Evolutionary conservation across 2,797 vertebrate species (phyloP), one percentile per base, ranked within the genome.

Genomic region (Melanotaenia nigrans): DNA sequence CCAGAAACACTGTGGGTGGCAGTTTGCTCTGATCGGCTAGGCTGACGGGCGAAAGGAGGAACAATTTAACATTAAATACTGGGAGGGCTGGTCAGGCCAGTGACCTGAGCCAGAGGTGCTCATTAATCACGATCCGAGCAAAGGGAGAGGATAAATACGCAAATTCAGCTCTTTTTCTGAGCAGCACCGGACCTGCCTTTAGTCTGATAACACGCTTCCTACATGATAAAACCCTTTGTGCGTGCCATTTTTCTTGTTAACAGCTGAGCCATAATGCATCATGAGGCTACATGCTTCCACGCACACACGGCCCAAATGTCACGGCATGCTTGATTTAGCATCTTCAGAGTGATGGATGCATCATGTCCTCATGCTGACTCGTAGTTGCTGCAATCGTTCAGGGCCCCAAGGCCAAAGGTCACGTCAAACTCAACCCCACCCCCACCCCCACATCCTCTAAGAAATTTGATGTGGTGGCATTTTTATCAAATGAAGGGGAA

Each of bases 321-420:
- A 83, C 57, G 33, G 51, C 49, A 53, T 8, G 63, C 70, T 73
- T 83, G 62, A 78, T 78, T 83, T 76, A 76, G 77, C 79, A 36
- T 67, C 77, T 12, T 66, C 55, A 33, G 61, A 60, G 61, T 85
- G 83, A 90, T 87, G 78, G 77, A 88, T 89, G 92, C 84, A 69
- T 92, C 83, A 85, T 81, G 72, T 81, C 77, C 73, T 70, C 54
- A n/a, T 83, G 85, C 77, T 91, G 91, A 91, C 90, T 85, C 68
- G 66, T 64, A 79, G 59, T 83, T 78, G 77, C 75, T n/a, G 30
- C 75, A 78, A 79, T 90, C 61, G 56, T 61, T 82, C 54, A 61
- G 57, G 32, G 40, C 78, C 75, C 74, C 58, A 25, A 70, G 83
- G 86, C 73, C 81, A n/a, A 82, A 85, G 88, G 85, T 90, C 85